Percentiles rank a stretch among this genome's conserved stretches.
Conservation (phyloP, 2,113 vertebrate species). For the Megatriorchis doriae region DNA sequence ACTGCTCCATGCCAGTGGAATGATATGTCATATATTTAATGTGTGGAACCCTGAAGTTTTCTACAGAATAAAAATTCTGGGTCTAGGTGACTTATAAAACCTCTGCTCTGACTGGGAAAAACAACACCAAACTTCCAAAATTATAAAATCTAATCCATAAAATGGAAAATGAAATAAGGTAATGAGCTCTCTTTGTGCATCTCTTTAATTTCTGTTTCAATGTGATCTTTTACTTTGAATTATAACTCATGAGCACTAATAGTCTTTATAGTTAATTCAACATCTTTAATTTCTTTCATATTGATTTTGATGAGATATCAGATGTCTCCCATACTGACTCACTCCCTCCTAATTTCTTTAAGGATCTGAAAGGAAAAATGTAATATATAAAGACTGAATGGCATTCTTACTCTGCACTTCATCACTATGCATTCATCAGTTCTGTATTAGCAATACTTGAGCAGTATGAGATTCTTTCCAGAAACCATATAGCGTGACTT, state of each 20-base stretch:
- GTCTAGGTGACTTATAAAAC: background rate
- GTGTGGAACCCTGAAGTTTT: background rate
- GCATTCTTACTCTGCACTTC: background rate
- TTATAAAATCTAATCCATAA: background rate
- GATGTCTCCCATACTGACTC: background rate
- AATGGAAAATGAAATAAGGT: background rate
- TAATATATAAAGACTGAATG: background rate
- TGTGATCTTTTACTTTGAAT: background rate
- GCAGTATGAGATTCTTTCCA: background rate
- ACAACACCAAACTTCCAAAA: background rate
- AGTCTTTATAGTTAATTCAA: background rate
- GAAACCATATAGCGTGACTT: background rate
- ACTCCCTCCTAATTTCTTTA: background rate
- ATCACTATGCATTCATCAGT: background rate
- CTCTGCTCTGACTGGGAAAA: background rate
- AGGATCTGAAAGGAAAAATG: conserved; percentile 1
- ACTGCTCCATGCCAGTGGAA: background rate
- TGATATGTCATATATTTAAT: background rate
- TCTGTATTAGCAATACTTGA: background rate
- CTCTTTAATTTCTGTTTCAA: background rate
- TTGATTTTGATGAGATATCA: background rate
- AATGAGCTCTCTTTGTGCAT: background rate
- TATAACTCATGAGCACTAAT: background rate
- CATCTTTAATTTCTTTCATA: background rate
- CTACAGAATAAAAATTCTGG: background rate